These are phyloP conservation scores for Eupithecia pulchellata DNA, from an alignment of 2,888 invertebrate genomes.

Conservation along the genomic window DNA sequence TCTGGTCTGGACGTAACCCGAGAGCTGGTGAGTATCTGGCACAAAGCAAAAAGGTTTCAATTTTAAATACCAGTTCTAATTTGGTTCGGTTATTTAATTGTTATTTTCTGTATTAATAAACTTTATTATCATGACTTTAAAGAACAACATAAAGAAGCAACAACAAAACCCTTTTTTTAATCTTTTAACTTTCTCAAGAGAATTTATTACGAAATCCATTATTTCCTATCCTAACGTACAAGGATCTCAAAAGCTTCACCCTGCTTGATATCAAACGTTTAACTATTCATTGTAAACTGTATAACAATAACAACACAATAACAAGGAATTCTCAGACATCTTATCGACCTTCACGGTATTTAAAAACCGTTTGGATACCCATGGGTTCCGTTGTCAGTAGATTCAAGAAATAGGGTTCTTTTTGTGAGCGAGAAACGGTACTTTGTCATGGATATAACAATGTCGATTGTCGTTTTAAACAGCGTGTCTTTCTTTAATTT, in stretches of 20 bases:
- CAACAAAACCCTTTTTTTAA: too few relatives aligned
- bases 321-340: neutral
- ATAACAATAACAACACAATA: neutral
- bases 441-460: constrained; percentile 28
- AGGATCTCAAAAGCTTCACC: neutral
- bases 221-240: neutral
- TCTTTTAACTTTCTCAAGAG: neutral
- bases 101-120: too few relatives aligned
- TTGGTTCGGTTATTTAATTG: too few relatives aligned
- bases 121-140: too few relatives aligned
- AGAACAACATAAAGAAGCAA: too few relatives aligned
- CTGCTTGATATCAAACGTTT: neutral
- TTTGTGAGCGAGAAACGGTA: constrained; percentile 36
- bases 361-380: constrained; percentile 32
- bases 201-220: neutral
- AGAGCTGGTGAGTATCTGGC: too few relatives aligned
- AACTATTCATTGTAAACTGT: neutral
- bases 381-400: constrained; percentile 9
- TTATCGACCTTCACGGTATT: neutral
- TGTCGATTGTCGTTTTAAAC: constrained; percentile 10
- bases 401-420: constrained; percentile 44
- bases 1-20: too few relatives aligned
- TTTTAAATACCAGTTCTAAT: too few relatives aligned
- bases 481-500: neutral
- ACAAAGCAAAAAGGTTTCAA: too few relatives aligned